phyloP scores from a whole-genome alignment of 1,140 invertebrate species.

The Telenomus remus region DNA sequence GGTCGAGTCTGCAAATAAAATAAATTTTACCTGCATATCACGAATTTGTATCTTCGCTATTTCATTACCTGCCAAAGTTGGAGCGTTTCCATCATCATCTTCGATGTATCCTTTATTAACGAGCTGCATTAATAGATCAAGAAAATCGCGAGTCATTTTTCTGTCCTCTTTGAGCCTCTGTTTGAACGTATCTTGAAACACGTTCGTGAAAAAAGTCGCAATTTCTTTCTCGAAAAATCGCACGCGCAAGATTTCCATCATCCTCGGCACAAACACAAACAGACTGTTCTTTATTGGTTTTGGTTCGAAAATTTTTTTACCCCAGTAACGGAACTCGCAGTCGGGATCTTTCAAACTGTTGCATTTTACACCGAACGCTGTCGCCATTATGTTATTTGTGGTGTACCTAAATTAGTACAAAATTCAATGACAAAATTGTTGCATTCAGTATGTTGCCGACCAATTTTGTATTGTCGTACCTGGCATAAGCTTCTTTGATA shows the following conservation, averaged over 20 bases:
- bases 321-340: constrained; percentile 61
- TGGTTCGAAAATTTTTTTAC: constrained; percentile 59
- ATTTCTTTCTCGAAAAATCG: constrained; percentile 34
- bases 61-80: constrained; percentile 66
- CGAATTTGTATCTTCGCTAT: constrained; percentile 63
- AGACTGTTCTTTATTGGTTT: constrained; percentile 44
- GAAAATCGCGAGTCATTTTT: constrained; percentile 69
- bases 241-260: constrained; percentile 48
- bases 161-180: constrained; percentile 71
- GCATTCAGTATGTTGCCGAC: background rate
- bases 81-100: constrained; percentile 48
- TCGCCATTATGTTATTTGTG: constrained; percentile 63
- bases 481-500: constrained; percentile 49
- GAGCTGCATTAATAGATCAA: constrained; percentile 63
- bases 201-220: constrained; percentile 52
- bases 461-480: constrained; percentile 36
- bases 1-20: constrained; percentile 57
- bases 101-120: constrained; percentile 58
- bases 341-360: constrained; percentile 62
- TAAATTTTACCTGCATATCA: background rate
- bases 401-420: constrained; percentile 49
- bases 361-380: constrained; percentile 63
- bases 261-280: constrained; percentile 45
- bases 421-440: no score
- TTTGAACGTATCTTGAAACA: constrained; percentile 75